Conservation (phyloP, 2,888 invertebrate genomes). For the Ferrisia virgata region DNA sequence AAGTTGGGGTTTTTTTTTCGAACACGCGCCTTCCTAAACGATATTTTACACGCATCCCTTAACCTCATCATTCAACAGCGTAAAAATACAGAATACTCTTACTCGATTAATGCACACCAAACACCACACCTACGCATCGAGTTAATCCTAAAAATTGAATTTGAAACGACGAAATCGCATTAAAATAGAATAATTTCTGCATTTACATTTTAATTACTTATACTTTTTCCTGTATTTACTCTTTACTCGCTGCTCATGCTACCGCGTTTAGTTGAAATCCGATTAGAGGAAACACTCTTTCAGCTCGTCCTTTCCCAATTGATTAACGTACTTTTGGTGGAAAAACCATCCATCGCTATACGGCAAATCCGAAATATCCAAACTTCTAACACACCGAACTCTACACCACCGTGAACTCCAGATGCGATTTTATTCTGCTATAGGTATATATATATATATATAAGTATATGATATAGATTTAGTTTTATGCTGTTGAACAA, state of each 20-base stretch:
- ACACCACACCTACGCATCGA: neutral
- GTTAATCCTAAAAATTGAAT: neutral
- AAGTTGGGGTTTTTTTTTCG: neutral
- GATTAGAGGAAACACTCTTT: neutral
- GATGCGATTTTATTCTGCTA: neutral
- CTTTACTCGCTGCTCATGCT: neutral
- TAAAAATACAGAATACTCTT: neutral
- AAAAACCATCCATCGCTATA: neutral
- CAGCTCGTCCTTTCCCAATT: neutral
- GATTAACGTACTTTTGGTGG: neutral
- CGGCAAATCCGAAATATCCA: neutral
- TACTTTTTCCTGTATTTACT: neutral
- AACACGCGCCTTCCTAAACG: neutral
- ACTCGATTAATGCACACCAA: neutral
- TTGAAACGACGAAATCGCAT: neutral
- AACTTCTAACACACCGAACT: neutral
- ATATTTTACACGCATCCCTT: neutral
- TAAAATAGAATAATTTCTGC: neutral
- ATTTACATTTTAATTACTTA: constrained; percentile 13
- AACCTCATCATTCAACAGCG: too few species aligned
- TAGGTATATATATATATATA: too few species aligned
- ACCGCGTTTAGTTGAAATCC: neutral
- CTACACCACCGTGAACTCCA: neutral
- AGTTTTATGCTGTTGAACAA: neutral
- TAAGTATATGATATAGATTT: too few species aligned